These are phyloP conservation scores for Drosophila sturtevanti DNA, from an alignment of 1,140 invertebrate genomes.

Conservation along the genomic window DNA sequence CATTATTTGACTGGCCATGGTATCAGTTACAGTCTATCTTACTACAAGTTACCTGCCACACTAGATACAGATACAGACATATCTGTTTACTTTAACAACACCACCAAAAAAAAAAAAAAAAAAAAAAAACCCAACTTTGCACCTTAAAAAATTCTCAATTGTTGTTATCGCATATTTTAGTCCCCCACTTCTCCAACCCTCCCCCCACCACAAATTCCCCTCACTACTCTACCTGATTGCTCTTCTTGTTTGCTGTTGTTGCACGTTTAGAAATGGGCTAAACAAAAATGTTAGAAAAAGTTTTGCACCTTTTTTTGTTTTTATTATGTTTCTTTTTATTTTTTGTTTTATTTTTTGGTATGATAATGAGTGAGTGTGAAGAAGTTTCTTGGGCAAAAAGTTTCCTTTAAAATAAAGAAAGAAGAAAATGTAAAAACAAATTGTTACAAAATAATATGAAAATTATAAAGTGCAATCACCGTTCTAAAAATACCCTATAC, in stretches of 20 bases:
- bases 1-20: slow-evolving; percentile 49
- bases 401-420: slow-evolving; percentile 2
- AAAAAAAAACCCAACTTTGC: slow-evolving; percentile 14
- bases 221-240: slow-evolving; percentile 6
- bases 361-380: slow-evolving; percentile 6
- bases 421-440: slow-evolving; percentile 1
- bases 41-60: slow-evolving; percentile 2
- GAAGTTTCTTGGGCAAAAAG: background rate
- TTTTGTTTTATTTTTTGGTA: no score
- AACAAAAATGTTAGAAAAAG: slow-evolving; percentile 8
- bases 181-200: background rate
- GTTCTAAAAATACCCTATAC: background rate
- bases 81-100: slow-evolving; percentile 5
- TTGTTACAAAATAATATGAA: slow-evolving; percentile 3
- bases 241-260: slow-evolving; percentile 14
- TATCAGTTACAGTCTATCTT: slow-evolving; percentile 35
- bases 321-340: background rate
- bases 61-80: slow-evolving; percentile 2
- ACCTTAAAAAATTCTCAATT: slow-evolving; percentile 10
- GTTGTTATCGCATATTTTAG: background rate
- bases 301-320: slow-evolving; percentile 2
- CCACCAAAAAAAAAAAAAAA: slow-evolving; percentile 11
- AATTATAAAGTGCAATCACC: background rate
- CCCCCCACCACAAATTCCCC: background rate
- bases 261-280: slow-evolving; percentile 4